A percentile compares a stretch with the other conserved stretches of the same genome.
Evolutionary conservation across 2,888 invertebrate genomes (phyloP).

Genomic region (Melipona beecheii): DNA sequence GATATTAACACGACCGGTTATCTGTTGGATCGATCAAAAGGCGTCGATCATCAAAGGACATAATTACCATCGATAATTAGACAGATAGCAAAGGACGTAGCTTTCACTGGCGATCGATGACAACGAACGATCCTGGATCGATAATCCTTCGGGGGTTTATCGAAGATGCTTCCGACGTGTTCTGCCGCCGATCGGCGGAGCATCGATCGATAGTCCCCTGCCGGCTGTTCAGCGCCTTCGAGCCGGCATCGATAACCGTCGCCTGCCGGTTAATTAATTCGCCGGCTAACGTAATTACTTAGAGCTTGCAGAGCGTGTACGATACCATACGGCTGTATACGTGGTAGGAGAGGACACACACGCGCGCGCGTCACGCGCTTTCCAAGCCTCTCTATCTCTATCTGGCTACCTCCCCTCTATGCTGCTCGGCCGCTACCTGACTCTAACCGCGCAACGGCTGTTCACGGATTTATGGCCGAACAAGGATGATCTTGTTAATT

Average conservation of each 20-base stretch:
- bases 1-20: constrained; percentile 18
- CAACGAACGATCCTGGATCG: constrained; percentile 51
- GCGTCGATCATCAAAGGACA: constrained; percentile 21
- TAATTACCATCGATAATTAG: constrained; percentile 46
- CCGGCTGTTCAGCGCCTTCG: constrained; percentile 65
- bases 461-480: constrained; percentile 65
- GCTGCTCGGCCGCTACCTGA: not conserved
- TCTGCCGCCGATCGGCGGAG: constrained; percentile 52
- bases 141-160: constrained; percentile 49
- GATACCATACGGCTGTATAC: not conserved
- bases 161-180: constrained; percentile 51
- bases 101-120: constrained; percentile 12
- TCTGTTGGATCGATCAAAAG: constrained; percentile 3
- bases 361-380: constrained; percentile 1
- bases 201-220: constrained; percentile 65
- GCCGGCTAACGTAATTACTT: constrained; percentile 79
- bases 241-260: constrained; percentile 72
- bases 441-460: constrained; percentile 51
- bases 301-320: constrained; percentile 55
- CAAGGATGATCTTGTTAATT: constrained; percentile 70
- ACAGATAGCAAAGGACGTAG: constrained; percentile 3
- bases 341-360: not conserved
- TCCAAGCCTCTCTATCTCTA: not conserved
- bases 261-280: constrained; percentile 79
- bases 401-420: too few species aligned